These are phyloP conservation scores for Odontomachus brunneus DNA, from an alignment of 1,140 invertebrate genomes.

Conservation along the genomic window DNA sequence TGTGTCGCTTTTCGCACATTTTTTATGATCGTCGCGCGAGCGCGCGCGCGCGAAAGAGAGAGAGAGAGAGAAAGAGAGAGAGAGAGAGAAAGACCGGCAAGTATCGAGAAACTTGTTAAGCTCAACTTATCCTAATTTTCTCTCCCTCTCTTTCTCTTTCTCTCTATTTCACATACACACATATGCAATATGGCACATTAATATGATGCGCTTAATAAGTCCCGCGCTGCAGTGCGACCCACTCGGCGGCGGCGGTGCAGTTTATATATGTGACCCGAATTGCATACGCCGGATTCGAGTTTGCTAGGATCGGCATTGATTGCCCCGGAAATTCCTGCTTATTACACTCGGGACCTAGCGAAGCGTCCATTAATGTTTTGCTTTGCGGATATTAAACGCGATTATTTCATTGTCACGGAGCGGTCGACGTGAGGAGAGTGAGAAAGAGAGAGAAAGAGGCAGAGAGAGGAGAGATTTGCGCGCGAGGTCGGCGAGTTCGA, in stretches of 20 bases:
- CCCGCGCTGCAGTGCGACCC: neutral
- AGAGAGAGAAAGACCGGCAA: neutral
- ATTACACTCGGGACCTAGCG: slow-evolving; percentile 34
- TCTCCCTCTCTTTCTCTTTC: too few relatives aligned
- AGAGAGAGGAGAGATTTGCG: too few relatives aligned
- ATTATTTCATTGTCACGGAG: slow-evolving; percentile 22
- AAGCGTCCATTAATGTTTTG: slow-evolving; percentile 33
- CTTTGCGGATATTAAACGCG: slow-evolving; percentile 31
- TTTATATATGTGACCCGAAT: slow-evolving; percentile 42
- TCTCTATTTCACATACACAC: too few relatives aligned
- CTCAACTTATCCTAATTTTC: neutral
- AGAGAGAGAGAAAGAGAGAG: too few relatives aligned
- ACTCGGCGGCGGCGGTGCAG: slow-evolving; percentile 19
- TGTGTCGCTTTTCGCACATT: neutral
- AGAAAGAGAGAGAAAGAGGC: neutral
- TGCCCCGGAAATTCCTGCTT: slow-evolving; percentile 50
- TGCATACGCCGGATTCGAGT: slow-evolving; percentile 42
- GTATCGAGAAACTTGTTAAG: neutral
- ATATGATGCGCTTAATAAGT: slow-evolving; percentile 14
- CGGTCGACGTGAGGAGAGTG: neutral
- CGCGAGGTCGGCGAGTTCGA: too few relatives aligned
- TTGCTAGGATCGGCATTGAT: slow-evolving; percentile 52
- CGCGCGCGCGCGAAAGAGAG: too few relatives aligned
- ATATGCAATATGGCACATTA: neutral
- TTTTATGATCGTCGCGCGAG: neutral